Evolutionary conservation across 2,113 vertebrate species (phyloP), one percentile per base, ranked within the genome.

Genomic region (Chloropsis hardwickii): DNA sequence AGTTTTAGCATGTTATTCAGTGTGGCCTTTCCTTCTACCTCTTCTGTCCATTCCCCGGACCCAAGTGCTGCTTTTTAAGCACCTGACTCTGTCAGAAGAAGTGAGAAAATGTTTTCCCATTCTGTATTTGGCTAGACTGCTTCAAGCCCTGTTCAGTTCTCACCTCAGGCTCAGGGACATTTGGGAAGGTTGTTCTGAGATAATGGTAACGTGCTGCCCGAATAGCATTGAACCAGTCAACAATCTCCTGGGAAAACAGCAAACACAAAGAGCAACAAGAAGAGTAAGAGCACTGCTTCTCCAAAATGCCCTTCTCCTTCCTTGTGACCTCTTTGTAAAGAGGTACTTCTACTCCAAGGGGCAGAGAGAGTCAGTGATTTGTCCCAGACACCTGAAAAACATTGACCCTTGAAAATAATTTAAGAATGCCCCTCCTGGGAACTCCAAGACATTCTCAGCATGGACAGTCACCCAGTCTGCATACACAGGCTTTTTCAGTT

Each of bases 171-270:
- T 99, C 98, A 8, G 97, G 98, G 67, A 98, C 97, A 51, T 97
- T 97, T 21, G 99, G 99, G 91, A 99, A 99, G 31, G 98, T 97
- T 2, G 94, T 97, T 97, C 98, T 99, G 81, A 99, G 97, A 91
- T 99, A 99, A 11, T 98, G 96, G 78, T 98, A 98, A 39, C 99
- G 99, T 71, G 98, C 98, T 29, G 98, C 99, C 9, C 99, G 98
- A 58, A 99, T 99, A 37, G 98, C 98, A 40, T 99, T 99, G 97
- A 98, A 99, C 99, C 99, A 99, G 70, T 98, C 98, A 84, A 99
- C 99, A 69, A 99, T 99, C 95, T 99, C 99, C 99, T 99, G 89
- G 8, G 33, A 87, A 87, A 91, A 92, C 35, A 94, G 70, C 31
- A 76, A 24, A 50, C 77, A 91, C 24, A 62, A 35, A 60, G 29